These are phyloP conservation scores for Drosophila micromelanica DNA, from an alignment of 1,140 invertebrate species.

Conservation along the genomic window DNA sequence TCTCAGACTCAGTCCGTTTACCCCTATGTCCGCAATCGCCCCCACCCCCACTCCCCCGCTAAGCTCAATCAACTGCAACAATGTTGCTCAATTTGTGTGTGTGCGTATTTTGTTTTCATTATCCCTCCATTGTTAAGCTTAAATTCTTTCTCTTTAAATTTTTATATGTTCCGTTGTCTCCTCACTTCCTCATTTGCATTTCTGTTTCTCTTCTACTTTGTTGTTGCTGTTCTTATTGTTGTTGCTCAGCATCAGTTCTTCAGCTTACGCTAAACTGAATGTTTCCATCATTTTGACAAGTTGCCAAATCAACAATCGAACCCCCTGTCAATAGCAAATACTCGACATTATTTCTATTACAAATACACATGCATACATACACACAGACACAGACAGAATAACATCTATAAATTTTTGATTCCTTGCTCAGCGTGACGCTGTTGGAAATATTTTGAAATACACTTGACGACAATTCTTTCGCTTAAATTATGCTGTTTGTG, in stretches of 20 bases:
- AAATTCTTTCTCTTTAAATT: slow-evolving; percentile 12
- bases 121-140: slow-evolving; percentile 18
- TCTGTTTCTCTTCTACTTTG: neutral
- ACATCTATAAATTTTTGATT: neutral
- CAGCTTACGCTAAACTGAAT: slow-evolving; percentile 3
- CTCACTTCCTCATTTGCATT: slow-evolving; percentile 33
- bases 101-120: neutral
- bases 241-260: neutral
- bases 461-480: no score
- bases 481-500: neutral
- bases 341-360: slow-evolving; percentile 7
- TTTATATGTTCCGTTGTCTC: neutral
- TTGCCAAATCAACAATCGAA: slow-evolving; percentile 9
- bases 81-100: neutral
- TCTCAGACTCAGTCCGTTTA: neutral
- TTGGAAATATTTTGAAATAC: neutral
- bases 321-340: neutral
- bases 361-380: neutral
- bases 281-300: slow-evolving; percentile 1
- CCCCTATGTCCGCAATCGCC: neutral
- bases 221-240: neutral
- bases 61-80: neutral
- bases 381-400: neutral
- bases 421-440: neutral
- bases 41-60: neutral